Base-by-base conservation (phyloP, 2,888 invertebrate genomes). In the Pocota personata region DNA sequence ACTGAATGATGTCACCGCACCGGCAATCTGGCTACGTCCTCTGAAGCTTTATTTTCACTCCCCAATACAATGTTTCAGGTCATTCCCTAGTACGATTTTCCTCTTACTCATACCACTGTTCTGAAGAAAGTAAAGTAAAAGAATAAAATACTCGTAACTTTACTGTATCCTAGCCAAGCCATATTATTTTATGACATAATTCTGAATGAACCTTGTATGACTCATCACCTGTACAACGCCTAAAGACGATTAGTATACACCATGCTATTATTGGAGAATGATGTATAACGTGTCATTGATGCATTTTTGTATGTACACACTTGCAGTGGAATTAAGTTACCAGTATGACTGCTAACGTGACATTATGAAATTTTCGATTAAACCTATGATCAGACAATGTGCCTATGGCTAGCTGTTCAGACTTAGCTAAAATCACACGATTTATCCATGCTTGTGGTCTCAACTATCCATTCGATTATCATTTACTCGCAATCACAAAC, bases 121-220 rank as follows among this genome's bases (percentile, higher is more conserved):
- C 50, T 6, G 24, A 64, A 64, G 75, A 75, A 75, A 75, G 75
- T 73, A 62, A 27, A 50, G 73, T 64, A 50, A 52, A 40, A 35
- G 24, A 60, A 37, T n/a, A n/a, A n/a, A n/a, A n/a, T n/a, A n/a
- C n/a, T n/a, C 8, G 14, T 30, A 50, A 30, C 30, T 62, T 37
- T 14, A 52, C 3, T 48, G 10, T n/a, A 8, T n/a, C 32, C n/a
- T n/a, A 64, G 62, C 55, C 32, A 46, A 46, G n/a, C 16, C 52
- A 21, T 24, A 10, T 12, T 21, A 16, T 48, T 16, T 24, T 16
- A 72, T 72, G 72, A 72, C 72, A 60, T 60, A 48, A 72, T 52
- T 75, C 55, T 27, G 50, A 75, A 52, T 67, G 50, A 75, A 52
- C 67, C 19, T 60, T 37, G 14, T 2, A 58, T 73, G 69, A 69